phyloP scores from a whole-genome alignment of 2,797 vertebrate genomes.

The Anguilla obscura region DNA sequence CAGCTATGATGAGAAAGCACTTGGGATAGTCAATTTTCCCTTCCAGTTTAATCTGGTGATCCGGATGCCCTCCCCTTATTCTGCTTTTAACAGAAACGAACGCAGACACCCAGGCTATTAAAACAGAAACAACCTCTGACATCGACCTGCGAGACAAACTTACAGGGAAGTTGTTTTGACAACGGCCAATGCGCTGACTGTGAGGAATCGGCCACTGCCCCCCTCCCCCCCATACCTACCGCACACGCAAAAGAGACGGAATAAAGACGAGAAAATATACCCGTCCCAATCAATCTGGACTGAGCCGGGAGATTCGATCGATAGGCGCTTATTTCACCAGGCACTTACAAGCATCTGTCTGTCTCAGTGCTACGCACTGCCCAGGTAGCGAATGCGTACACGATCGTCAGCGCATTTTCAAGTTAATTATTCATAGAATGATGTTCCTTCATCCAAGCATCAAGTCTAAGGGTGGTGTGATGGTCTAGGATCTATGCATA shows the following conservation, averaged over 20 bases:
- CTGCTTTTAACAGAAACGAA: slow-evolving; percentile 21
- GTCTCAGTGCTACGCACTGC: neutral
- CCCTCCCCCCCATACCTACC: slow-evolving; percentile 28
- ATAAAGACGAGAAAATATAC: slow-evolving; percentile 20
- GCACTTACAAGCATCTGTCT: neutral
- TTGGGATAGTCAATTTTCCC: neutral
- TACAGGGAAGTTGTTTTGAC: slow-evolving; percentile 29
- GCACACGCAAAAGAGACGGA: neutral
- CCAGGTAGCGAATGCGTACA: neutral
- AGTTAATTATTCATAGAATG: neutral
- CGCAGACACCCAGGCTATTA: slow-evolving; percentile 19
- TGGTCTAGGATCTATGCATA: neutral
- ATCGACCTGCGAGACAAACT: slow-evolving; percentile 23
- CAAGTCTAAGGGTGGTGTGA: neutral
- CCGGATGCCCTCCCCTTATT: neutral
- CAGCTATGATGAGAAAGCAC: neutral
- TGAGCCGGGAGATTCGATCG: neutral
- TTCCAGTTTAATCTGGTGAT: neutral
- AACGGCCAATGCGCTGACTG: slow-evolving; percentile 31
- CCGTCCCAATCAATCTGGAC: neutral
- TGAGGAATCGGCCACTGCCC: slow-evolving; percentile 3
- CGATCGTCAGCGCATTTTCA: neutral
- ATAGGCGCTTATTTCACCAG: neutral
- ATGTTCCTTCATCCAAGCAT: neutral
- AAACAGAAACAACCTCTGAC: slow-evolving; percentile 23